Conservation (phyloP, 2,888 invertebrate species). For the Cabera pusaria region DNA sequence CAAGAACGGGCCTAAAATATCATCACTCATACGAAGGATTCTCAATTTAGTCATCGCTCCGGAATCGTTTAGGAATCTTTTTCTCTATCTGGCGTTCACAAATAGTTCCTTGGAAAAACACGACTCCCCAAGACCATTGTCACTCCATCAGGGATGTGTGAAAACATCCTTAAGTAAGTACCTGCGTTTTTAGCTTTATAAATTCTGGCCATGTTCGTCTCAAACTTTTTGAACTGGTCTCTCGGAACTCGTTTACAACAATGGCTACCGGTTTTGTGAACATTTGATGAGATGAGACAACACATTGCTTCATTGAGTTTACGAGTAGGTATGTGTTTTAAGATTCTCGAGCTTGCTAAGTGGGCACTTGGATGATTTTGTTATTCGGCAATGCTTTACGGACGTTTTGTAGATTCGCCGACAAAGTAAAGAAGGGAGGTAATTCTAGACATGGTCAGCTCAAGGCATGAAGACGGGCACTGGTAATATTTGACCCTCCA, state of each 20-base stretch:
- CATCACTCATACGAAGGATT: constrained; percentile 33
- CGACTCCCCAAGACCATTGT: constrained; percentile 12
- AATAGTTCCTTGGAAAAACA: constrained; percentile 19
- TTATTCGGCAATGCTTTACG: constrained; percentile 9
- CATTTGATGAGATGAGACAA: constrained; percentile 32
- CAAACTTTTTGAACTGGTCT: constrained; percentile 28
- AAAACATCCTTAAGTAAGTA: constrained; percentile 29
- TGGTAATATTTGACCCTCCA: no score
- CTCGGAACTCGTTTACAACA: constrained; percentile 31
- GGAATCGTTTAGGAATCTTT: constrained; percentile 13
- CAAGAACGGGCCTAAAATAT: constrained; percentile 43
- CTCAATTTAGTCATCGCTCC: constrained; percentile 20
- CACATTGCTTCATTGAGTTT: constrained; percentile 30
- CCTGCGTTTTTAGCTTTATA: constrained; percentile 17
- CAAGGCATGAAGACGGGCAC: neutral
- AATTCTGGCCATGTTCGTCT: constrained; percentile 27
- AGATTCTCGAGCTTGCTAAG: constrained; percentile 17
- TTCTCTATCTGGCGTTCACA: constrained; percentile 9
- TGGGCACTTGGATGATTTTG: constrained; percentile 11
- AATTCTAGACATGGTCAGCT: neutral
- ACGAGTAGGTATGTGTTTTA: constrained; percentile 26
- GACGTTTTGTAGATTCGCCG: constrained; percentile 12
- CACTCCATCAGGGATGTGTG: constrained; percentile 25
- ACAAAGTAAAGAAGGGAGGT: constrained; percentile 6
- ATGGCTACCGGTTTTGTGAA: constrained; percentile 34